Conservation (phyloP, 2,888 invertebrate species). For the Aleiodes testaceus region DNA sequence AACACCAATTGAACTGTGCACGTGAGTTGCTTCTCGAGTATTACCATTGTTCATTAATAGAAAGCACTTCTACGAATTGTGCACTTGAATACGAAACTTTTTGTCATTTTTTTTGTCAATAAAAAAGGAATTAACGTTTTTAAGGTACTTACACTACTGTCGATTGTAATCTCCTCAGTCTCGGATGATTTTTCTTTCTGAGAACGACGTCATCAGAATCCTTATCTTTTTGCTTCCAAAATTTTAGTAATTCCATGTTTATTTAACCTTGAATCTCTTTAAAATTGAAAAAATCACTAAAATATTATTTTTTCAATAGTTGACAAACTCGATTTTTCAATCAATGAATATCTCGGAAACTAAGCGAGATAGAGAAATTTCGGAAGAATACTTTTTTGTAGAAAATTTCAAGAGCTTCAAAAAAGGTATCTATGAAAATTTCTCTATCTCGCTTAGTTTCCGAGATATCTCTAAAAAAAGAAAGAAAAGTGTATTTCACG, state of each 20-base stretch:
- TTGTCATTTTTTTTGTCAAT: not conserved
- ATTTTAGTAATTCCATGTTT: conserved; percentile 45
- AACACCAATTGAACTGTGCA: conserved; percentile 46
- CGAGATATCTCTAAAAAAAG: too few relatives aligned
- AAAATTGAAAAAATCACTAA: not conserved
- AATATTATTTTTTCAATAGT: too few relatives aligned
- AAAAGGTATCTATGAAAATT: too few relatives aligned
- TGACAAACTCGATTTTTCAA: too few relatives aligned
- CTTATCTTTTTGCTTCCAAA: conserved; percentile 41
- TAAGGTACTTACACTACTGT: conserved; percentile 47
- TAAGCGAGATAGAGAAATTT: too few relatives aligned
- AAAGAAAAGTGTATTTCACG: too few relatives aligned
- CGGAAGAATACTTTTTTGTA: too few relatives aligned
- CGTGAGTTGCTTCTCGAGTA: conserved; percentile 38
- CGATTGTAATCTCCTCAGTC: conserved; percentile 49
- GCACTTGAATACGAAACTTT: conserved; percentile 1
- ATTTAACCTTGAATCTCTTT: not conserved
- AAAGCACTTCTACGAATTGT: conserved; percentile 1
- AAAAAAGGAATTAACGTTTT: conserved; percentile 29
- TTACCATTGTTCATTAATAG: conserved; percentile 16
- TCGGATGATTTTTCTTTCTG: conserved; percentile 43
- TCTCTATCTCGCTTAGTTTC: too few relatives aligned
- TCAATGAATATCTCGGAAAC: too few relatives aligned
- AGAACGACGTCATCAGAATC: not conserved
- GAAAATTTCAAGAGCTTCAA: too few relatives aligned